Percentiles rank a stretch among this genome's conserved stretches.
phyloP scores from a whole-genome alignment of 92 coral and sea anemone species.

The Actinostola sp. region DNA sequence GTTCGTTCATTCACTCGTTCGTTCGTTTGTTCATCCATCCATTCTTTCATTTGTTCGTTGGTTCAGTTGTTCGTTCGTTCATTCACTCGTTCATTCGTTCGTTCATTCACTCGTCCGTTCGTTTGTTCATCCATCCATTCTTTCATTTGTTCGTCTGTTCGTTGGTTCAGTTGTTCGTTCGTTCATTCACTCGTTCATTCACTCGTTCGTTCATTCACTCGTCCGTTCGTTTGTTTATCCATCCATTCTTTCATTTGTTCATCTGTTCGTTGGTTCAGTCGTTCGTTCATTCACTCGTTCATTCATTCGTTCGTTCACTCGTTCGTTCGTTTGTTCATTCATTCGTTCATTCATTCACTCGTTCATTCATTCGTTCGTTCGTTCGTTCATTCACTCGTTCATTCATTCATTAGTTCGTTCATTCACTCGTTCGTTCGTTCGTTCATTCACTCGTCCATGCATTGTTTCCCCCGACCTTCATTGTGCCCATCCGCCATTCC shows the following conservation, averaged over 20 bases:
- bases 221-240: background rate
- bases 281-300: background rate
- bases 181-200: background rate
- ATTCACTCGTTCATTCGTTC: background rate
- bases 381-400: background rate
- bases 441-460: background rate
- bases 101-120: background rate
- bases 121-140: background rate
- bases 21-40: background rate
- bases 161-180: background rate
- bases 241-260: background rate
- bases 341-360: no score
- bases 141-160: no score
- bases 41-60: background rate
- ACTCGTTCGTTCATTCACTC: background rate
- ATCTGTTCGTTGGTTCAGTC: background rate
- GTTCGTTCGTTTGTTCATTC: background rate
- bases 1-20: no score
- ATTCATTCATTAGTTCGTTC: background rate
- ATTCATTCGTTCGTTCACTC: background rate
- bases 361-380: conserved; percentile 1
- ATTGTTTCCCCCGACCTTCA: background rate
- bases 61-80: background rate
- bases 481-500: no score
- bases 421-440: background rate